Evolutionary conservation across 37 sponge, comb jelly and placozoan species (phyloP).

Genomic region (Beroe ovata): DNA sequence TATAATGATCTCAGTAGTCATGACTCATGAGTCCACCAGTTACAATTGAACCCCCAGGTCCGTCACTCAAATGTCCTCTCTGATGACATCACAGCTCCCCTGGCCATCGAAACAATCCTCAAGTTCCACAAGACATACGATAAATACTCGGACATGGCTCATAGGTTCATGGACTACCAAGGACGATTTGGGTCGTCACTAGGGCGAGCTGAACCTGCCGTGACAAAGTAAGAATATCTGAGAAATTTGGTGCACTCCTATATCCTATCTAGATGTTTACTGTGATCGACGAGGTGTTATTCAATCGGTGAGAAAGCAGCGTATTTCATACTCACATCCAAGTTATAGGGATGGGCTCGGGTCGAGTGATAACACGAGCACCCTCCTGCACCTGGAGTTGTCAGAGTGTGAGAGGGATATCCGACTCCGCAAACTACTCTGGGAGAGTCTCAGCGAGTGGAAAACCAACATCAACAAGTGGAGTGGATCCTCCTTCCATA

Average conservation of each 20-base stretch:
- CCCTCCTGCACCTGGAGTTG: constrained; percentile 59
- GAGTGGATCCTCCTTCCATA: constrained; percentile 13
- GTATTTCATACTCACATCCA: too few relatives aligned
- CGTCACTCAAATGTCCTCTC: constrained; percentile 42
- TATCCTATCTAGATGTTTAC: too few relatives aligned
- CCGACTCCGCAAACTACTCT: constrained; percentile 65
- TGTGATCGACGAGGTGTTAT: too few relatives aligned
- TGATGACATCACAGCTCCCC: constrained; percentile 15
- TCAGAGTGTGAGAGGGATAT: constrained; percentile 57
- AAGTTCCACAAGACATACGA: constrained; percentile 31
- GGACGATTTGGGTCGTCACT: constrained; percentile 7
- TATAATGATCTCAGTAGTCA: too few relatives aligned
- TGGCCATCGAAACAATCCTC: constrained; percentile 18
- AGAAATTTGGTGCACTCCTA: too few relatives aligned
- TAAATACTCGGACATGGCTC: constrained; percentile 64
- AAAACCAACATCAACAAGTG: constrained; percentile 44
- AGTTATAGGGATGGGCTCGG: background rate
- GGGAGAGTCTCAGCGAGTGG: constrained; percentile 68
- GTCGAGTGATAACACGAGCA: constrained; percentile 29
- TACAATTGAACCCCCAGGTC: constrained; percentile 26
- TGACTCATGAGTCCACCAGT: too few relatives aligned
- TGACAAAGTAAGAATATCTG: background rate
- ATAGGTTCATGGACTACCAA: constrained; percentile 65
- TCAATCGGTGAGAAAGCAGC: too few relatives aligned
- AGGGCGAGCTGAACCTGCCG: background rate